A percentile compares a stretch with the other conserved stretches of the same genome.
These are phyloP conservation scores for Dendrocincla fuliginosa DNA, from an alignment of 2,797 vertebrate genomes.

Conservation along the genomic window DNA sequence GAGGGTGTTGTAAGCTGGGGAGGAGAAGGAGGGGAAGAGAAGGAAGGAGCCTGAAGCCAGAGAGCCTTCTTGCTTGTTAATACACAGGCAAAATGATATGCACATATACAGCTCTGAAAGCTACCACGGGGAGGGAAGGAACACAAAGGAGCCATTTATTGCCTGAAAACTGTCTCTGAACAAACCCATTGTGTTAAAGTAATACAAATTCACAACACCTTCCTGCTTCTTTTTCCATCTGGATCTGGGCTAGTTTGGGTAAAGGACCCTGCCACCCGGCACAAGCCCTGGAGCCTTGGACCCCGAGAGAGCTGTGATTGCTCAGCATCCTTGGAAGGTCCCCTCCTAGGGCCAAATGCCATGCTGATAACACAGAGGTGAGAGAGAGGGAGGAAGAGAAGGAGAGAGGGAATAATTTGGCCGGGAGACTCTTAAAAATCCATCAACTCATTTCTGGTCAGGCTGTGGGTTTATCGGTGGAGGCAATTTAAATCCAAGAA, in stretches of 20 bases:
- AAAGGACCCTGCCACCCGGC: accelerated
- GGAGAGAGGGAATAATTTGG: not conserved
- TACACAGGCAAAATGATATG: slow-evolving; percentile 61
- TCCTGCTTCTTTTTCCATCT: slow-evolving; percentile 53
- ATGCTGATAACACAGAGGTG: not conserved
- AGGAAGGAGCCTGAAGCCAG: not conserved
- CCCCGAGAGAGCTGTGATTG: not conserved
- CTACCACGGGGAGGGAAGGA: slow-evolving; percentile 35
- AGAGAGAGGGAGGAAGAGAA: not conserved
- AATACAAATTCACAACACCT: slow-evolving; percentile 70
- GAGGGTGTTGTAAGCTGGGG: not conserved
- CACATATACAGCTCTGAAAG: slow-evolving; percentile 43
- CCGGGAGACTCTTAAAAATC: slow-evolving; percentile 12
- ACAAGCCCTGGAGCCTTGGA: not conserved
- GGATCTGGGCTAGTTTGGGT: not conserved
- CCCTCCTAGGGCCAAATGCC: not conserved
- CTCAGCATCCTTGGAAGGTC: not conserved
- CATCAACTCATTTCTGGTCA: slow-evolving; percentile 11
- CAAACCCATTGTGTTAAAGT: slow-evolving; percentile 70
- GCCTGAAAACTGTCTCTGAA: slow-evolving; percentile 68
- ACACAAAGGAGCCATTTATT: slow-evolving; percentile 71
- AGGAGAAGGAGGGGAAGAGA: not conserved
- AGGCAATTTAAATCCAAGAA: slow-evolving; percentile 42
- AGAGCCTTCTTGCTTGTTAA: slow-evolving; percentile 18
- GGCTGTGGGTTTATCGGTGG: slow-evolving; percentile 12